Evolutionary conservation across 2,888 invertebrate genomes (phyloP), one percentile per base, ranked within the genome.

Genomic region (Meganola albula): DNA sequence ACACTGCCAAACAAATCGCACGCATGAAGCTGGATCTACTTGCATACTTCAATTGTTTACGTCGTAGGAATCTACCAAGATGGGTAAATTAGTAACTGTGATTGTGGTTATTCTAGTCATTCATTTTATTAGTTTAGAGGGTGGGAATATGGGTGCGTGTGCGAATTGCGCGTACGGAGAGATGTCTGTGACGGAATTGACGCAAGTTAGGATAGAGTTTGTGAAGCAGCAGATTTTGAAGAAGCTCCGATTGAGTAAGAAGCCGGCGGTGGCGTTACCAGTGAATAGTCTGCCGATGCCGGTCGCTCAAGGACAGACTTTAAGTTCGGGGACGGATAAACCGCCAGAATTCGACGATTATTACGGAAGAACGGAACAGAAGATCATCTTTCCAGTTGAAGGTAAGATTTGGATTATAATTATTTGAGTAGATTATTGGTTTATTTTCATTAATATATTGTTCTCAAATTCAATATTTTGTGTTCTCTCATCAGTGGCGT

Each of bases 221-320:
- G 93, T 94, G 27, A 95, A 95, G 72, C 91, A 93, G 66, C 94
- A 94, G 78, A 95, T 95, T 14, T 67, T 95, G 54, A 92, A 92
- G 75, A 95, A 94, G 73, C 63, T 95, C 33, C 75, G 94, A 44
- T 72, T 95, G 33, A 92, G 91, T 34, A 92, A 92, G 70, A 91
- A 92, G 56, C 94, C 94, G 4, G 87, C 87, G 7, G 87, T 90
- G 29, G 89, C 89, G 10, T 76, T 90, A 49, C 87, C 90, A 1
- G 74, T 89, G 27, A 86, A 89, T 40, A 88, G 90, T 32, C 73
- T 95, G 52, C 94, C 94, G 0, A 90, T 90, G 68, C 94, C 94
- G 4, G 89, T 94, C 40, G 91, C 91, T 25, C 92, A 92, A 53
- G 93, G 93, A 4, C 89, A 90, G 58, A 91, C 91, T 23, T 65